Evolutionary conservation across 2,113 vertebrate species (phyloP).

Genomic region (Rhea americana): DNA sequence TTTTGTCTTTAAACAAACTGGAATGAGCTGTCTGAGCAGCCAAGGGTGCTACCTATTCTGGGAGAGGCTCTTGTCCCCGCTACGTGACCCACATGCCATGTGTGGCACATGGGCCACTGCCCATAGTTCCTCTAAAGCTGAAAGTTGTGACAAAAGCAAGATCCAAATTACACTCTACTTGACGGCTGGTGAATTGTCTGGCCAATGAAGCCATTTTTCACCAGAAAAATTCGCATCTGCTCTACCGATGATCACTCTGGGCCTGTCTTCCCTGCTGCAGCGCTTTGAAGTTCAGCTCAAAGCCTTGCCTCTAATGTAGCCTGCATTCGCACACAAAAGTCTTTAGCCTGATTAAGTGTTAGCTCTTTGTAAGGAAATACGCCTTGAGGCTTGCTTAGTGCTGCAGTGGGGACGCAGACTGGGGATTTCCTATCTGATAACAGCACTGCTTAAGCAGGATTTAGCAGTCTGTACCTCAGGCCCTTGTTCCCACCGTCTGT

Average conservation of each 20-base stretch:
- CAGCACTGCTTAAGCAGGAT: constrained; percentile 22
- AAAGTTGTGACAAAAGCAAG: not conserved
- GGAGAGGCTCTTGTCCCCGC: not conserved
- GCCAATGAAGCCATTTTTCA: not conserved
- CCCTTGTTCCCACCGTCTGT: not conserved
- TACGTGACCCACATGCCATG: accelerated
- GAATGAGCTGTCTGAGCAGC: not conserved
- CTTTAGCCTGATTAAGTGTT: constrained; percentile 11
- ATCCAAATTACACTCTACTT: accelerated
- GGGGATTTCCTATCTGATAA: not conserved
- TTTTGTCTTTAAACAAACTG: not conserved
- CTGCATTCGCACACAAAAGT: not conserved
- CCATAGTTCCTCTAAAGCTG: not conserved
- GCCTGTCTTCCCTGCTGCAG: not conserved
- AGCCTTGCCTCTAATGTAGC: not conserved
- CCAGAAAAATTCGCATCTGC: accelerated
- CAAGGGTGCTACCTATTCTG: not conserved
- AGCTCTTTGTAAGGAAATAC: not conserved
- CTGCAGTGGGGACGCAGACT: not conserved
- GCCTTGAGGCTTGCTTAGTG: not conserved
- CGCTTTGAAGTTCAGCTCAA: not conserved
- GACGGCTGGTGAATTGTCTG: not conserved
- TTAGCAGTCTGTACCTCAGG: not conserved
- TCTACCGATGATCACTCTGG: not conserved
- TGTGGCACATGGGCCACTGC: accelerated